Base-by-base conservation (phyloP, 2,113 vertebrate genomes). In the Corapipo altera region DNA sequence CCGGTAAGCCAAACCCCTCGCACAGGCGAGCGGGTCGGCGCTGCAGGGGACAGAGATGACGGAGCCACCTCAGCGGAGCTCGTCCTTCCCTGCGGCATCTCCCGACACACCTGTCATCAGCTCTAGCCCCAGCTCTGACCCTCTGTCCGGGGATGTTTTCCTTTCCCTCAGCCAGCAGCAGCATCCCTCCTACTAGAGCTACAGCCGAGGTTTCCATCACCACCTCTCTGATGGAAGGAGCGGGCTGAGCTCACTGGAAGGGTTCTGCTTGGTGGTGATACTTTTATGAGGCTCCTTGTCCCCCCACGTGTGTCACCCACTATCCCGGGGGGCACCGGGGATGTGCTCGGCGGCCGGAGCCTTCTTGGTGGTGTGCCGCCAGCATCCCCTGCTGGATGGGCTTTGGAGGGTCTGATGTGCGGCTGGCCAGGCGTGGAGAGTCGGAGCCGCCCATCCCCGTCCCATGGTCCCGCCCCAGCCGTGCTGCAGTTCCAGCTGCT, bases 341-440 rank as follows among this genome's bases (percentile, higher is more conserved):
- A 3, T 2, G 39, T 16, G 16, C 12, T 32, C 2, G 3, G 48
- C 7, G 14, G n/a, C 73, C 33, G 48, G 65, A 51, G 49, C n/a
- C 32, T n/a, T 17, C 32, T n/a, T 1, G 12, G 17, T 3, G 11
- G 2, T 9, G 52, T 5, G 54, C 30, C 44, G 12, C 52, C 51
- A 2, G 10, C 27, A 9, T 11, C n/a, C 54, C 12, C 3, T 11
- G 55, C 35, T 4, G 30, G 54, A 8, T 14, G 64, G 35, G 69
- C 27, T 72, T 26, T 12, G 35, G 14, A 27, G 57, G 26, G 37
- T 7, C 5, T 3, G 20, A 7, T 10, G 46, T 3, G 16, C 4
- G 1, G 11, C 52, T 24, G 52, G 49, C 22, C 16, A 1, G n/a
- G 16, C 1, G 1, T 0, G 3, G 9, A 21, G 10, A 5, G 10